Percentiles rank a stretch among this genome's conserved stretches.
phyloP scores from a whole-genome alignment of 1,140 invertebrate species.

The Dryas iulia region DNA sequence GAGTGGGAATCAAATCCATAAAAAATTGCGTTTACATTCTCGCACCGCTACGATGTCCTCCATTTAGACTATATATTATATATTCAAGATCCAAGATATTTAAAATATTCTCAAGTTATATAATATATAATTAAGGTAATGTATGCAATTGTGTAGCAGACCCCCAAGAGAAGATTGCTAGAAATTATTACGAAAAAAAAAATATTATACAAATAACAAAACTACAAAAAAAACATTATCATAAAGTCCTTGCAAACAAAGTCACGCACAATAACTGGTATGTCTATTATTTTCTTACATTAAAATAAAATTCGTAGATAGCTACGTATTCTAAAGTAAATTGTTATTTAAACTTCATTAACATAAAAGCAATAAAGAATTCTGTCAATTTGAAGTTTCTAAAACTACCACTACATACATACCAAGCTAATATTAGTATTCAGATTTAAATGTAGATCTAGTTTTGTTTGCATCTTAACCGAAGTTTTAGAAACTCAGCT shows the following conservation, averaged over 20 bases:
- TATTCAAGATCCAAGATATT: too few species aligned
- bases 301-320: not conserved
- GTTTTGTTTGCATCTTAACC: slow-evolving; percentile 18
- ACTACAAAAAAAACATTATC: too few species aligned
- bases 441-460: slow-evolving; percentile 31
- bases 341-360: not conserved
- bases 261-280: not conserved
- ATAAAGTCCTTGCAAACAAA: not conserved
- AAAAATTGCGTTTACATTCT: too few species aligned
- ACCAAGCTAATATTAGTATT: slow-evolving; percentile 27
- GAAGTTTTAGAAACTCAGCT: slow-evolving; percentile 6
- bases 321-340: not conserved
- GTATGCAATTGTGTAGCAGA: too few species aligned
- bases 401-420: slow-evolving; percentile 22
- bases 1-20: too few species aligned
- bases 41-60: too few species aligned
- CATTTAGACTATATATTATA: too few species aligned
- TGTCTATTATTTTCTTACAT: not conserved
- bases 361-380: slow-evolving; percentile 18
- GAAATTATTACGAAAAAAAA: too few species aligned
- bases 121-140: too few species aligned
- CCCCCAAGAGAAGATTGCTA: too few species aligned
- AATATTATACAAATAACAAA: too few species aligned
- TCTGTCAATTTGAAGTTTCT: slow-evolving; percentile 26
- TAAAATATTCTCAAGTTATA: too few species aligned